Conservation (phyloP, 2,797 vertebrate genomes). For the Artibeus jamaicensis region DNA sequence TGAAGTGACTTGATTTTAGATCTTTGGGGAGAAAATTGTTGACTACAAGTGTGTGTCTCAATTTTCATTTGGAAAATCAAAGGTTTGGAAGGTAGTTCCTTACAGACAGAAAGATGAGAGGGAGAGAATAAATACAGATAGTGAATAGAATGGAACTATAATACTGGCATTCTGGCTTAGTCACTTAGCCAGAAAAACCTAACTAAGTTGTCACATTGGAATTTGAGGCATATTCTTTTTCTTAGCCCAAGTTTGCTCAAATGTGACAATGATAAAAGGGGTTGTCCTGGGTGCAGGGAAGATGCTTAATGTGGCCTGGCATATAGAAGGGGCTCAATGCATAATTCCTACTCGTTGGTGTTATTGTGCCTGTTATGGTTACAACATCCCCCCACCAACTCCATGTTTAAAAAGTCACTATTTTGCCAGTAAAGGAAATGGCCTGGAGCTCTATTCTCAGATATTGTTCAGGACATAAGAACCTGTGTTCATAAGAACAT, state of each 20-base stretch:
- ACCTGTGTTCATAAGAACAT: too few relatives aligned
- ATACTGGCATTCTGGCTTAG: constrained; percentile 1
- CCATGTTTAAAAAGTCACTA: constrained; percentile 17
- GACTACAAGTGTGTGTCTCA: background rate
- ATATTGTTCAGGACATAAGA: constrained; percentile 26
- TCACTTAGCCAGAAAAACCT: background rate
- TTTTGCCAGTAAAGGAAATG: constrained; percentile 59
- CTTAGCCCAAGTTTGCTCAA: background rate
- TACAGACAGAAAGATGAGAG: background rate
- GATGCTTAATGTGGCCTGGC: background rate
- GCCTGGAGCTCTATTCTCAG: constrained; percentile 29
- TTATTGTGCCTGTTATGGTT: constrained; percentile 2
- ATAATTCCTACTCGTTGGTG: background rate
- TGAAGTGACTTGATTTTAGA: background rate
- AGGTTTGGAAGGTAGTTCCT: background rate
- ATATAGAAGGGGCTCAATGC: background rate
- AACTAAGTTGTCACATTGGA: background rate
- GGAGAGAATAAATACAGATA: background rate
- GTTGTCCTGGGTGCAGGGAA: background rate
- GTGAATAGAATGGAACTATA: background rate
- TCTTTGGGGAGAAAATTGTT: background rate
- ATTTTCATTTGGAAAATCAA: background rate
- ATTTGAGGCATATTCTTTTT: constrained; percentile 5
- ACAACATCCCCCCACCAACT: background rate
- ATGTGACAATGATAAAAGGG: background rate